Evolutionary conservation across 2,113 vertebrate genomes (phyloP).

Genomic region (Oriolus oriolus): DNA sequence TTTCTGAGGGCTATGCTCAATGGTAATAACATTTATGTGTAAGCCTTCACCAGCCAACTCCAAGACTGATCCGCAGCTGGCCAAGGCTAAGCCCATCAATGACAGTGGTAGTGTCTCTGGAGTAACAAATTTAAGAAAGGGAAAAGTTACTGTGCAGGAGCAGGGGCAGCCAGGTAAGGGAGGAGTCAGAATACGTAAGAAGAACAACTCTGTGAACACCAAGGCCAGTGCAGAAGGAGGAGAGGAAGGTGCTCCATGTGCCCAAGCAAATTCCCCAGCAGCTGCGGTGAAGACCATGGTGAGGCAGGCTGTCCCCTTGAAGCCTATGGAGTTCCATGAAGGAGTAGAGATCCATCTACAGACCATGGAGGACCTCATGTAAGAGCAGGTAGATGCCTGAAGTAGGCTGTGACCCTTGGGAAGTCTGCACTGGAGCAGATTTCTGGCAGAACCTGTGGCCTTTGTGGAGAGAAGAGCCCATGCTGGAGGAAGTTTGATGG

Average conservation of each 20-base stretch:
- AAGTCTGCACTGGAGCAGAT: background rate
- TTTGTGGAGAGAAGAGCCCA: background rate
- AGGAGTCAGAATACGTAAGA: background rate
- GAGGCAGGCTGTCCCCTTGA: background rate
- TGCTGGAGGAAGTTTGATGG: background rate
- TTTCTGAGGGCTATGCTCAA: background rate
- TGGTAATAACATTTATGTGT: background rate
- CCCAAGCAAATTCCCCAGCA: background rate
- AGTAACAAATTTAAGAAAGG: background rate
- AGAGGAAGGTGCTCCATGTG: background rate
- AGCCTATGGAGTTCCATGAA: background rate
- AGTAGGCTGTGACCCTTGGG: background rate
- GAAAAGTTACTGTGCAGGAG: background rate
- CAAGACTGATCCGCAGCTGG: background rate
- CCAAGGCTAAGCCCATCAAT: fast-evolving
- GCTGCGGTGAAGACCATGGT: background rate
- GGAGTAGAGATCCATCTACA: background rate
- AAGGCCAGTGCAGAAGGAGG: background rate
- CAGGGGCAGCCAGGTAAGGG: background rate
- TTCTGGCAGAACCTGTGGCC: background rate
- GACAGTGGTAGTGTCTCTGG: too few relatives aligned
- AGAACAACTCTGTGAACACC: background rate
- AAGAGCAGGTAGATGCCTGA: background rate
- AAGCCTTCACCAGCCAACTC: too few relatives aligned
- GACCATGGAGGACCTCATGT: background rate